Base-by-base conservation (phyloP, 2,888 invertebrate genomes). In the Sphaerophoria taeniata region DNA sequence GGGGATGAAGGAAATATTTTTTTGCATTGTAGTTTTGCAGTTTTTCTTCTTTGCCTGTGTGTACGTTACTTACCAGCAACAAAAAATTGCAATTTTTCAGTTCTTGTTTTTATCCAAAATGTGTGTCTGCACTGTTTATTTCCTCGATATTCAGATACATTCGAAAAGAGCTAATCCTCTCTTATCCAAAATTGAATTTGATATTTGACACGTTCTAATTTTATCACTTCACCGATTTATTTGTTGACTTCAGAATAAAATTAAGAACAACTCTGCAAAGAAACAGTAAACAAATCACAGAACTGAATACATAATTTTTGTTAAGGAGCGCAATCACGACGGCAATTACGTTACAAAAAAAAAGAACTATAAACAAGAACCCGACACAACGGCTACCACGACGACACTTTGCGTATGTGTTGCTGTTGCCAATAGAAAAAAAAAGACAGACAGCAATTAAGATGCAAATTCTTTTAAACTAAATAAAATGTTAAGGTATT, bases 231-330 rank as follows among this genome's bases (percentile, higher is more conserved):
- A 72, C 67, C 67, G 39, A 75, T 67, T 45, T 51, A 73, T 65
- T 55, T 39, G 63, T 70, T 53, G 79, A 74, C 33, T 63, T 36
- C 36, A 83, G 24, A 60, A 82, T 73, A 24, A 56, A 77, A 78
- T 61, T 67, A 34, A 74, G 69, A 75, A 53, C 43, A 45, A 58
- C 49, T 74, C 73, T 72, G 73, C 33, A 80, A 76, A 53, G 63
- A 79, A 75, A 84, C 80, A 45, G 80, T 84, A 80, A 85, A 81
- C 73, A 85, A 67, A 69, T 77, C 76, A 77, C 85, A 70, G 56
- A 56, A 43, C 73, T 43, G 85, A 85, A 81, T 85, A 85, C 81
- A 53, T 81, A 70, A 81, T 85, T 60, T 45, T 43, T 63, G 33
- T 63, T n/a, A 6, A 49, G 36, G n/a, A 34, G 24, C 11, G 14